Evolutionary conservation across 1,140 invertebrate genomes (phyloP), one percentile per base, ranked within the genome.

Genomic region (Conus ventricosus): DNA sequence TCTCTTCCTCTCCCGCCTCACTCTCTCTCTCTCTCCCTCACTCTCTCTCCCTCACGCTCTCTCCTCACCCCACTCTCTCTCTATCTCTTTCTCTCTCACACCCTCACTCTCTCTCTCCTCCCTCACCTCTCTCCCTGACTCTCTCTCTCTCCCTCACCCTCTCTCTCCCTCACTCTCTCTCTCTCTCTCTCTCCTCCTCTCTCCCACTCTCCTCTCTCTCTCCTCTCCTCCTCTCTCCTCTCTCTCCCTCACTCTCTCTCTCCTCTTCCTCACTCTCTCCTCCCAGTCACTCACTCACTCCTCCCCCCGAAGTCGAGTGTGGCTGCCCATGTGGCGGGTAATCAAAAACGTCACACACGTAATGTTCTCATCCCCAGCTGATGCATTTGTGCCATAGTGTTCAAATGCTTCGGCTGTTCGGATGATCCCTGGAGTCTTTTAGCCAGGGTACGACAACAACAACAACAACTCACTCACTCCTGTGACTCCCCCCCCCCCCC

Each of bases 1-100:
- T 67, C 67, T 86, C 57, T 84, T 25, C n/a, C n/a, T 84, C 60
- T 57, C n/a, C 55, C 54, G n/a, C n/a, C 39, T 39, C 39, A 23
- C 57, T 86, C 67, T 75, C 57, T 67, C 67, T 86, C 57, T 84
- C n/a, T 84, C 60, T 57, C 67, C 75, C 57, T 84, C n/a, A 60
- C 60, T 57, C n/a, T 84, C 13, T 84, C 27, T 84, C 54, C 55
- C n/a, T 84, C 83, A n/a, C 60, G 54, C 82, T 60, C 60, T 84
- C 60, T 60, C 60, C 55, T 25, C 55, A 51, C 27, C 54, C n/a
- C 54, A n/a, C 82, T 57, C 60, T 86, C 85, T 67, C 67, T 86
- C 67, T 54, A 15, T 86, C 85, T 86, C 57, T 86, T n/a, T 86
- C 57, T 86, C 67, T 63, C 67, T 67, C n/a, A 71, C 57, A 25